Conservation (phyloP, 2,797 vertebrate species). For the Gallirallus australis region DNA sequence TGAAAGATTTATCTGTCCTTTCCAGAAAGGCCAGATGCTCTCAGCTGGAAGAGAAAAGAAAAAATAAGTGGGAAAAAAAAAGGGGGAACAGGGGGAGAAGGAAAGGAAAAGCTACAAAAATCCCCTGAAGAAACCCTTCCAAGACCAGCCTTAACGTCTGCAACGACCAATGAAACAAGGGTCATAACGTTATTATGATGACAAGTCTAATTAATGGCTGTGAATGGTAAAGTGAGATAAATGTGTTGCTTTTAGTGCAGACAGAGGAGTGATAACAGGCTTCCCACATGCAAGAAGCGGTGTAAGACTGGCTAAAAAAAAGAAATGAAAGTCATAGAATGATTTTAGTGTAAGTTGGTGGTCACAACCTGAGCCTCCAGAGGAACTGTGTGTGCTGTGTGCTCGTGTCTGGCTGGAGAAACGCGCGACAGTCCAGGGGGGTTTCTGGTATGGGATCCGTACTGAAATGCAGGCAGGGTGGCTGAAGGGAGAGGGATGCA, state of each 20-base stretch:
- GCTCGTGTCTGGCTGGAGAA: background rate
- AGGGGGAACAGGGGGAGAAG: too few species aligned
- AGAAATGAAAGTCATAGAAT: background rate
- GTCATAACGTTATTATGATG: background rate
- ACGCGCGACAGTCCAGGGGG: background rate
- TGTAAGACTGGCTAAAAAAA: background rate
- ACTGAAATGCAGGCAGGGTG: background rate
- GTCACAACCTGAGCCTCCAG: background rate
- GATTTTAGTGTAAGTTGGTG: background rate
- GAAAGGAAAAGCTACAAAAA: background rate
- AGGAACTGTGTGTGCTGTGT: background rate
- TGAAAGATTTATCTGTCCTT: background rate
- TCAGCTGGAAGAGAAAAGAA: background rate
- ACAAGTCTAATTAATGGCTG: background rate
- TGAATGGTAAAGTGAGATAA: background rate
- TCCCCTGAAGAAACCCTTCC: background rate
- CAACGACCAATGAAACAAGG: background rate
- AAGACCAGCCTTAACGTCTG: background rate
- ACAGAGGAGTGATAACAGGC: background rate
- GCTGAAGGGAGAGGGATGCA: background rate
- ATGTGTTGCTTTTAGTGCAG: background rate
- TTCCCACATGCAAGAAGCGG: background rate
- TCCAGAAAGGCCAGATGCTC: background rate
- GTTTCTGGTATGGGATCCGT: constrained; percentile 1
- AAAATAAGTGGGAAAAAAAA: background rate